Base-by-base conservation (phyloP, 2,888 invertebrate genomes). In the Chironomus tentans region DNA sequence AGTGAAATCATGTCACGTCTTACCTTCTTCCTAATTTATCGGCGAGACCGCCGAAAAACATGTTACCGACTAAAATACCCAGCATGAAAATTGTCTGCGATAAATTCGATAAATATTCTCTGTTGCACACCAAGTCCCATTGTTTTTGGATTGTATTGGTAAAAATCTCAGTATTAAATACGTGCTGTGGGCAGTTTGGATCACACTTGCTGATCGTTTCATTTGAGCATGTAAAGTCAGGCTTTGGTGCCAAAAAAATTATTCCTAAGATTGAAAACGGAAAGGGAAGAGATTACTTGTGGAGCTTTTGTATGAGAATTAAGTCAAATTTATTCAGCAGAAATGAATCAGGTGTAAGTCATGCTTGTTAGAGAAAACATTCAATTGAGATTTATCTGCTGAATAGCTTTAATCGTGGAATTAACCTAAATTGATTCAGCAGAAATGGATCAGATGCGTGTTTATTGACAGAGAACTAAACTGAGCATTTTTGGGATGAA, bases 21-120 rank as follows among this genome's bases (percentile, higher is more conserved):
- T 13, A 75, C 68, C 72, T 46, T 7, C 74, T 10, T 24, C 79
- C 85, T 85, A 82, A 92, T 92, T 89, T 90, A 85, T 93, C 93
- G n/a, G 92, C 88, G 22, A 91, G 83, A 82, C 89, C 87, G 77
- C 93, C 92, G 81, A 92, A 92, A 73, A 89, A 79, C 83, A 92
- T 87, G 80, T 90, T 92, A 70, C 93, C 93, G 70, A 91, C 85
- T 77, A 93, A 87, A 77, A 93, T 89, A 4, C 93, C 93, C 68
- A 90, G 83, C 92, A 93, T 93, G 78, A 92, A 90, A 75, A 91
- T 84, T 5, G 91, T 91, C 81, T 93, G 93, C 0, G 91, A 90
- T n/a, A 92, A 83, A 80, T 91, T 90, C 68, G 90, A 88, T 78
- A 92, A 84, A 84, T 90, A 89, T 13, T 85, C 84, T 77, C 86